Evolutionary conservation across 64 coral and sea anemone genomes (phyloP).

Genomic region (Exaiptasia diaphana): DNA sequence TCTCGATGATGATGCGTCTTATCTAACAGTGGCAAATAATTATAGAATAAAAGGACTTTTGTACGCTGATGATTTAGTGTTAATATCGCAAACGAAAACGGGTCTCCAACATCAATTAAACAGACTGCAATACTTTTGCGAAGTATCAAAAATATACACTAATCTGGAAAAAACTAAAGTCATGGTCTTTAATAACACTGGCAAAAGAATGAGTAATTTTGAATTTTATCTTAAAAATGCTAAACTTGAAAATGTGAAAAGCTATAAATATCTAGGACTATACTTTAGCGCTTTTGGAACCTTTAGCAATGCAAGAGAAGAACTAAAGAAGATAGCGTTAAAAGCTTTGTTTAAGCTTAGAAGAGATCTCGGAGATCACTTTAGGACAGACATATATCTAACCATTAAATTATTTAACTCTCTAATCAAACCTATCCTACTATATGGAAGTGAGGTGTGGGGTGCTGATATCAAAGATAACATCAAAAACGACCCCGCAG

Average conservation of each 20-base stretch:
- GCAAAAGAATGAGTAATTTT: constrained; percentile 38
- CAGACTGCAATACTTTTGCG: background rate
- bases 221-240: background rate
- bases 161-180: constrained; percentile 2
- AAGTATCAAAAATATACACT: background rate
- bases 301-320: constrained; percentile 48
- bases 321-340: constrained; percentile 46
- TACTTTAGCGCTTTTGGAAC: constrained; percentile 21
- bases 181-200: constrained; percentile 22
- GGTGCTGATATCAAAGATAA: constrained; percentile 36
- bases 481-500: constrained; percentile 3
- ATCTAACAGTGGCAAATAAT: background rate
- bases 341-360: constrained; percentile 49
- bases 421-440: constrained; percentile 54
- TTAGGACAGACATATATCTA: constrained; percentile 19
- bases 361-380: constrained; percentile 37
- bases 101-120: background rate
- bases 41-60: constrained; percentile 15
- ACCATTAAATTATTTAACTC: constrained; percentile 51
- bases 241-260: constrained; percentile 25
- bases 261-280: constrained; percentile 47
- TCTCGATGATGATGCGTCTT: background rate
- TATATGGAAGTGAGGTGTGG: constrained; percentile 58
- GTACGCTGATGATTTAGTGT: constrained; percentile 21
- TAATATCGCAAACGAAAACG: background rate